Evolutionary conservation across 2,888 invertebrate genomes (phyloP), one percentile per base, ranked within the genome.

Genomic region (Drosophila infuscata): DNA sequence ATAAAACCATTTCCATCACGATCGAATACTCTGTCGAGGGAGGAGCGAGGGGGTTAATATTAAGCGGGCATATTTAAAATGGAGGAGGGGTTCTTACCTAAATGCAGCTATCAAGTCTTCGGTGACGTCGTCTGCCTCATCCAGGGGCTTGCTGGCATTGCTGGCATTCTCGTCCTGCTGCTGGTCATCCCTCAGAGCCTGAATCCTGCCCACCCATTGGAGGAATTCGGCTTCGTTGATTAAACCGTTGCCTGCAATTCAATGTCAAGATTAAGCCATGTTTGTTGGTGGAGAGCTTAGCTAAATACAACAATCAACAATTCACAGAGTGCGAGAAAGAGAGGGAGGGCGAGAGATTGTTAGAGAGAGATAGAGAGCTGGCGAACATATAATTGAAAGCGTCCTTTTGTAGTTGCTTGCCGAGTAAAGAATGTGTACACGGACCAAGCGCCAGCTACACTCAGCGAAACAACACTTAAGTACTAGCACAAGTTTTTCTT

Each of bases 1-100:
- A 98, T 98, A 93, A 96, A 98, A 38, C 98, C 98, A 93, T 98
- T 97, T 90, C 96, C 96, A 92, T 98, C 97, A 69, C 97, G 95
- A 94, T 98, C 98, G 92, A 98, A 98, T 62, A 97, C 97, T 92
- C 97, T 95, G 72, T 36, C 61, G 52, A 8, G 43, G 1, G 38
- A 4, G 41, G 1, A 41, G 36, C 15, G 8, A 46, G 8, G 46
- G 7, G 15, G 8, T 29, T 30, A 15, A 53, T 15, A 25, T 46
- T 4, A 25, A 46, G 15, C 7, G 2, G 17, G 43, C 8, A 8
- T 15, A 9, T 46, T 25, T 20, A 15, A n/a, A 3, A 2, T 25
- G 9, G 6, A 11, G 20, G 12, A 6, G 2, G 8, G 6, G 15
- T 12, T 54, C 79, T 89, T 90, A 95, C 95, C 95, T 95, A 94